phyloP scores from a whole-genome alignment of 1,140 invertebrate species.

The Drosophila fuyamai region DNA sequence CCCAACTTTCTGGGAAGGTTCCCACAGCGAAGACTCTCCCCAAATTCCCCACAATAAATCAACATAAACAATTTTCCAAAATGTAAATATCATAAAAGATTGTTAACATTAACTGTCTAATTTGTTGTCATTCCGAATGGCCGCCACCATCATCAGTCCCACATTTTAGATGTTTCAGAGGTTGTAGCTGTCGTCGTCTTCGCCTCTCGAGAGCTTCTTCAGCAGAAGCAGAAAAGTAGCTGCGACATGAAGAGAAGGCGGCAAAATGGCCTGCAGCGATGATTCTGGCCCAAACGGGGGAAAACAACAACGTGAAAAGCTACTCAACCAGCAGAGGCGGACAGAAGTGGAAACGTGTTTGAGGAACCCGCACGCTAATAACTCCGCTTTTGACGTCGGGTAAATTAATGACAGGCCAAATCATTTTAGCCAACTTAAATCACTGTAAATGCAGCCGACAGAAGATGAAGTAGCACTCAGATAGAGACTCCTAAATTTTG shows the following conservation, averaged over 20 bases:
- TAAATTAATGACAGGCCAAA: conserved; percentile 77
- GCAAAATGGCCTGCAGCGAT: conserved; percentile 63
- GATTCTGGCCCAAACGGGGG: conserved; percentile 46
- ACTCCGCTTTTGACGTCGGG: conserved; percentile 71
- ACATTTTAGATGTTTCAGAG: conserved; percentile 20
- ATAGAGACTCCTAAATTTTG: conserved; percentile 71
- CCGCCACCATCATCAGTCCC: conserved; percentile 43
- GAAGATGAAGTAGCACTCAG: conserved; percentile 33
- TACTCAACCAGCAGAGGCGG: conserved; percentile 37
- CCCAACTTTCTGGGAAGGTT: not conserved
- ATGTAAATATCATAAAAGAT: conserved; percentile 82
- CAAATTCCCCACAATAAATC: conserved; percentile 44
- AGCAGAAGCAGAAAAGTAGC: conserved; percentile 41
- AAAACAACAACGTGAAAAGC: conserved; percentile 43
- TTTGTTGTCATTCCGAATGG: conserved; percentile 74
- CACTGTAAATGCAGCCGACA: conserved; percentile 43
- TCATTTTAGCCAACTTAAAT: conserved; percentile 80
- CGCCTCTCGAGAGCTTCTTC: conserved; percentile 64
- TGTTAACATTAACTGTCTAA: conserved; percentile 82
- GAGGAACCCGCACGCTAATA: conserved; percentile 74
- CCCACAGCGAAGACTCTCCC: conserved; percentile 16
- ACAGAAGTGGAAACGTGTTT: conserved; percentile 67
- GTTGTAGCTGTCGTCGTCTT: conserved; percentile 41
- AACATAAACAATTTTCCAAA: conserved; percentile 68
- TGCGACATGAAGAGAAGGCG: conserved; percentile 43